These are phyloP conservation scores for Hipposideros larvatus DNA, from an alignment of 2,797 vertebrate genomes.

Conservation along the genomic window DNA sequence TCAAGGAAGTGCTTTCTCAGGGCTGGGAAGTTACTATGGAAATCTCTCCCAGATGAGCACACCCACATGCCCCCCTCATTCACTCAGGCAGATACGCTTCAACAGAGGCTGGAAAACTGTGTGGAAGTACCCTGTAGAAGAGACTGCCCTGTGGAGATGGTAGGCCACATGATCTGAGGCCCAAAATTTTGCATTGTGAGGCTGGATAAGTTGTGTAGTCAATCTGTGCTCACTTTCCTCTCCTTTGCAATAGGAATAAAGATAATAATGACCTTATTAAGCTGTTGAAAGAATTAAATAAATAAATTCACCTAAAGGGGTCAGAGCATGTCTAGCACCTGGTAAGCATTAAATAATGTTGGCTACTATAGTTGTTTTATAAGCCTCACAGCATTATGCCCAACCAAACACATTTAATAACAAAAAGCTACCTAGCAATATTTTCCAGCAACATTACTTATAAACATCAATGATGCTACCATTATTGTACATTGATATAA, in stretches of 20 bases:
- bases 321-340: neutral
- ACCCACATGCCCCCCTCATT: neutral
- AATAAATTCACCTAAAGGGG: neutral
- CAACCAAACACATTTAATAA: slow-evolving; percentile 36
- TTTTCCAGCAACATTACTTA: neutral
- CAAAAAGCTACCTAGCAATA: neutral
- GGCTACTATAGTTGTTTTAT: neutral
- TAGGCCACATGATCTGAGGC: neutral
- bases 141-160: neutral
- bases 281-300: slow-evolving; percentile 32
- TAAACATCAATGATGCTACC: neutral
- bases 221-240: neutral
- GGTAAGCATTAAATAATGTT: neutral
- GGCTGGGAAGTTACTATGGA: neutral
- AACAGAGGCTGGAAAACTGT: neutral
- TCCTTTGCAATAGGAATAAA: slow-evolving; percentile 13
- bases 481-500: neutral
- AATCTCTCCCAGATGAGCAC: neutral
- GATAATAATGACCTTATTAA: neutral
- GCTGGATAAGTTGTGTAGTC: neutral
- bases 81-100: neutral
- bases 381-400: neutral
- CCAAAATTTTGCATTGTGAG: neutral
- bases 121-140: neutral
- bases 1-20: neutral